phyloP scores from a whole-genome alignment of 2,888 invertebrate genomes.

The Netelia fuscicornis region DNA sequence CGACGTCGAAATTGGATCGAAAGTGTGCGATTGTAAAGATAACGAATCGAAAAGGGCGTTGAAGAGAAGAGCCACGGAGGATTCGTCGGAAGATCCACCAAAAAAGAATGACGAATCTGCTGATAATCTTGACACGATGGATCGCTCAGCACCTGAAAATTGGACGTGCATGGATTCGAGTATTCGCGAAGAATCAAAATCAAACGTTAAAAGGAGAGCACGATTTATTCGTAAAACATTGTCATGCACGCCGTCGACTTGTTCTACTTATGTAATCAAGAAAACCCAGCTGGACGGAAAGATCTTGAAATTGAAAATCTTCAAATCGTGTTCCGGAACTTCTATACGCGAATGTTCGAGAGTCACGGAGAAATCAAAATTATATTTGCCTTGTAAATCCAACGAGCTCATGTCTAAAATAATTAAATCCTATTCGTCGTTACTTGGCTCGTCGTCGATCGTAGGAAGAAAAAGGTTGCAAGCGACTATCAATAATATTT shows the following conservation, averaged over 20 bases:
- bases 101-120: background rate
- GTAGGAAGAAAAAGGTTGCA: conserved; percentile 55
- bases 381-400: conserved; percentile 72
- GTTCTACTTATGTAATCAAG: conserved; percentile 41
- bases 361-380: conserved; percentile 37
- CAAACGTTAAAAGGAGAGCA: conserved; percentile 15
- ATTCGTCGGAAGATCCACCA: conserved; percentile 1
- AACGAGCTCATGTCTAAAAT: conserved; percentile 42
- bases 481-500: conserved; percentile 57
- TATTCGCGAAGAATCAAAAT: conserved; percentile 23
- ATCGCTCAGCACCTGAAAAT: conserved; percentile 10
- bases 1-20: conserved; percentile 70
- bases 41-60: conserved; percentile 18
- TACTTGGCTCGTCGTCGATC: conserved; percentile 25
- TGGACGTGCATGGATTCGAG: conserved; percentile 27
- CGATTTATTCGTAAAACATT: conserved; percentile 28
- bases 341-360: background rate
- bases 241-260: conserved; percentile 47
- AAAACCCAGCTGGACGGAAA: conserved; percentile 57
- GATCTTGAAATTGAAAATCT: conserved; percentile 31
- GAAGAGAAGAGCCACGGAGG: conserved; percentile 47
- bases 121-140: background rate
- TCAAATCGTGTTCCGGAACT: background rate
- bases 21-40: background rate
- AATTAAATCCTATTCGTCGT: background rate